phyloP scores from a whole-genome alignment of 2,797 vertebrate genomes.

The Oceanodroma leucorhoa region DNA sequence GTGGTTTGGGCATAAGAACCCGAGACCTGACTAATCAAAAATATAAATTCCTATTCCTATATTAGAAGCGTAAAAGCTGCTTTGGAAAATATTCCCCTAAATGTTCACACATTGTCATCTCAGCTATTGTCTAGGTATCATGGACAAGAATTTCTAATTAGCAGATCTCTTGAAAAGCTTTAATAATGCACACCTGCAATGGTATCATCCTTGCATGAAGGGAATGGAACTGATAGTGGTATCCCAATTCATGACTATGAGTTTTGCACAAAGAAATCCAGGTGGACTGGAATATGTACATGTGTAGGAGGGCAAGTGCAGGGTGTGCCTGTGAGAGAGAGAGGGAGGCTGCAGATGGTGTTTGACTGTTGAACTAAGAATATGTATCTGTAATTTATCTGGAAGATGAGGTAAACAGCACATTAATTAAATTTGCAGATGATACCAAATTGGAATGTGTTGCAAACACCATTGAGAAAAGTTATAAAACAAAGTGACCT shows the following conservation, averaged over 20 bases:
- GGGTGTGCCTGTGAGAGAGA: slow-evolving; percentile 21
- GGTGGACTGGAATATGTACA: slow-evolving; percentile 31
- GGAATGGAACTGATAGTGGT: background rate
- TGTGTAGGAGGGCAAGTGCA: slow-evolving; percentile 21
- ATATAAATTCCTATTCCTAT: background rate
- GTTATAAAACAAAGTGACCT: slow-evolving; percentile 51
- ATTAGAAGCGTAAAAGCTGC: background rate
- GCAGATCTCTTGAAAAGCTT: background rate
- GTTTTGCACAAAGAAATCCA: slow-evolving; percentile 38
- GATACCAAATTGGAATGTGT: slow-evolving; percentile 44
- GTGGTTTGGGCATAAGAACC: background rate
- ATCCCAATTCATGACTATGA: background rate
- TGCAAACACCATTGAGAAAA: slow-evolving; percentile 35
- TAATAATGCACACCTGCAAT: background rate
- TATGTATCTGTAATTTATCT: slow-evolving; percentile 66
- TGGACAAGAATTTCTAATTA: background rate
- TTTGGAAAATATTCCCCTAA: background rate
- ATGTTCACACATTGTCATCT: background rate
- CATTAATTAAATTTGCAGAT: slow-evolving; percentile 68
- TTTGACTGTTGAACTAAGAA: slow-evolving; percentile 69
- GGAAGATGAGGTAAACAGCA: slow-evolving; percentile 62
- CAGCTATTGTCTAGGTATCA: background rate
- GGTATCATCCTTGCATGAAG: background rate
- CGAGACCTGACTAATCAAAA: background rate
- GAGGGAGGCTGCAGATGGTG: slow-evolving; percentile 51